These are phyloP conservation scores for Oreamnos americanus DNA, from an alignment of 2,113 vertebrate species.

Conservation along the genomic window DNA sequence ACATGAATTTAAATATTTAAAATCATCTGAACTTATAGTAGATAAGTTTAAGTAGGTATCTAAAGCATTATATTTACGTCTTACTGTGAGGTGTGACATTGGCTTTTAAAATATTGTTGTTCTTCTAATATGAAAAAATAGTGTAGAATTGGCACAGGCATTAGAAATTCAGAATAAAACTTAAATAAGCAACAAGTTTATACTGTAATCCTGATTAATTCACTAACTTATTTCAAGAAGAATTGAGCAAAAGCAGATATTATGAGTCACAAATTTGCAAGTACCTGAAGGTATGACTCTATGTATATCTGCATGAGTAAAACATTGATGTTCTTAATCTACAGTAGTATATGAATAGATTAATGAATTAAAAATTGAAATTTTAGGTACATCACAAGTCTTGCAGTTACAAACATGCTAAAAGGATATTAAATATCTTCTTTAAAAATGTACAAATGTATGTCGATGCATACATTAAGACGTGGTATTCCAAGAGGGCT, in stretches of 20 bases:
- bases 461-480: not conserved
- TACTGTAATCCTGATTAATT: not conserved
- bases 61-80: not conserved
- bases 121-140: not conserved
- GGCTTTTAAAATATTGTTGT: not conserved
- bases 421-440: not conserved
- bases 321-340: not conserved
- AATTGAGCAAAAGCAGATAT: not conserved
- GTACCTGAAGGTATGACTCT: not conserved
- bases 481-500: rapidly evolving
- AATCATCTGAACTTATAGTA: not conserved
- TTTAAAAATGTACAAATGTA: not conserved
- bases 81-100: not conserved
- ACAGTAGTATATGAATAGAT: not conserved
- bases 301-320: not conserved
- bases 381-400: not conserved
- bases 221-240: not conserved
- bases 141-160: not conserved
- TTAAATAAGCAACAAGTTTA: not conserved
- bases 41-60: not conserved
- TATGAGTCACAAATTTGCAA: not conserved
- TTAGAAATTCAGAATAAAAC: not conserved
- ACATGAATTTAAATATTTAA: not conserved
- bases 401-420: not conserved
- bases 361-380: not conserved